phyloP scores from a whole-genome alignment of 2,888 invertebrate species.

The Plebejus anna region DNA sequence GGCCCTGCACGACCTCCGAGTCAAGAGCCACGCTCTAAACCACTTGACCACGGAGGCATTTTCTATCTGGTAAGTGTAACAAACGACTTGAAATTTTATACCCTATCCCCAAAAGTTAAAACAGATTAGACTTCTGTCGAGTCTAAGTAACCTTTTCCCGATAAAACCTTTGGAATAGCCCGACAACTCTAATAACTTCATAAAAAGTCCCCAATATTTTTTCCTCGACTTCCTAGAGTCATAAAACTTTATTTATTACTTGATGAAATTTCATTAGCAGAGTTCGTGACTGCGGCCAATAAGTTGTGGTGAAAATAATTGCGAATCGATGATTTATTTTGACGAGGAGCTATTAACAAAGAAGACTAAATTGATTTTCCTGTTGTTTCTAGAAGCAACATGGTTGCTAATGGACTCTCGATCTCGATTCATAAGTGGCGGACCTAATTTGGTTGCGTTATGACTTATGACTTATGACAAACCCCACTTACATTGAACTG shows the following conservation, averaged over 20 bases:
- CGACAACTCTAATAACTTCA: background rate
- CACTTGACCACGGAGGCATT: no score
- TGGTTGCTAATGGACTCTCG: no score
- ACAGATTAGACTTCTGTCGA: background rate
- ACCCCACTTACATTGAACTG: no score
- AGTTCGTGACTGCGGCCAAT: background rate
- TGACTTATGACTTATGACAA: no score
- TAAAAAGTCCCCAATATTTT: constrained; percentile 3
- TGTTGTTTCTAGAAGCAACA: background rate
- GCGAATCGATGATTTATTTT: constrained; percentile 8
- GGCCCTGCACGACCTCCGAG: no score
- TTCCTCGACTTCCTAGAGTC: background rate
- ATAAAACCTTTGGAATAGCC: background rate
- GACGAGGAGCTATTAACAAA: background rate
- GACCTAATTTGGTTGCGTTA: no score
- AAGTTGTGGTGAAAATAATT: constrained; percentile 2
- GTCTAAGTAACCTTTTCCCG: background rate
- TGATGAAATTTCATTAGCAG: constrained; percentile 10
- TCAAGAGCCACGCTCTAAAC: no score
- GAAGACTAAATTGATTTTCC: background rate
- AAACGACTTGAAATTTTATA: background rate
- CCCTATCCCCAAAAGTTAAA: background rate
- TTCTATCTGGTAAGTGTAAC: background rate
- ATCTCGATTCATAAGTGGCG: no score
- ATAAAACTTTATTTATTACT: constrained; percentile 16